phyloP scores from a whole-genome alignment of 2,888 invertebrate species.

The Philhelius pedissequus region DNA sequence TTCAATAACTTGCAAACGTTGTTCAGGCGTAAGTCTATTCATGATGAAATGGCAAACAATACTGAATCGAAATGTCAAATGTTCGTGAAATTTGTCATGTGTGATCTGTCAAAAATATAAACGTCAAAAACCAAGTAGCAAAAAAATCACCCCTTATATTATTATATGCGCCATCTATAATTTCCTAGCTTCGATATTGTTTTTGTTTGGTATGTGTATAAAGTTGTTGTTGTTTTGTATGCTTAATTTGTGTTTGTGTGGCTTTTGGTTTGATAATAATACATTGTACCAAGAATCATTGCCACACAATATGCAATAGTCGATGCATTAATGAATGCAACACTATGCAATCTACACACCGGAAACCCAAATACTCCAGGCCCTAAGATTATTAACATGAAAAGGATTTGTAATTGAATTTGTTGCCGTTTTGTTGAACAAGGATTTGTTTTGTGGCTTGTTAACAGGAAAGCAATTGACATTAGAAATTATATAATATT shows the following conservation, averaged over 20 bases:
- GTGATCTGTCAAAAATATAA: too few relatives aligned
- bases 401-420: slow-evolving; percentile 46
- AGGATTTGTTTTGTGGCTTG: slow-evolving; percentile 31
- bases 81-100: too few relatives aligned
- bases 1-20: too few relatives aligned
- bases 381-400: background rate
- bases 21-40: too few relatives aligned
- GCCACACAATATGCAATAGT: background rate
- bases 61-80: too few relatives aligned
- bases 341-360: background rate
- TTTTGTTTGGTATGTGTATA: background rate
- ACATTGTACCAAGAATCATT: slow-evolving; percentile 3
- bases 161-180: slow-evolving; percentile 44
- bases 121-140: too few relatives aligned
- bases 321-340: background rate
- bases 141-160: too few relatives aligned
- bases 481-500: background rate
- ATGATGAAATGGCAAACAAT: too few relatives aligned
- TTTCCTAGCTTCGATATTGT: slow-evolving; percentile 33
- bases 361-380: background rate
- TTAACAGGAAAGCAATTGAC: background rate
- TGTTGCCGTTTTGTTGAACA: slow-evolving; percentile 7
- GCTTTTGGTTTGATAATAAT: slow-evolving; percentile 41
- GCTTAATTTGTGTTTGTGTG: slow-evolving; percentile 14
- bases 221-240: background rate